Conservation (phyloP, 1,140 invertebrate species). For the Pentalonia nigronervosa region DNA sequence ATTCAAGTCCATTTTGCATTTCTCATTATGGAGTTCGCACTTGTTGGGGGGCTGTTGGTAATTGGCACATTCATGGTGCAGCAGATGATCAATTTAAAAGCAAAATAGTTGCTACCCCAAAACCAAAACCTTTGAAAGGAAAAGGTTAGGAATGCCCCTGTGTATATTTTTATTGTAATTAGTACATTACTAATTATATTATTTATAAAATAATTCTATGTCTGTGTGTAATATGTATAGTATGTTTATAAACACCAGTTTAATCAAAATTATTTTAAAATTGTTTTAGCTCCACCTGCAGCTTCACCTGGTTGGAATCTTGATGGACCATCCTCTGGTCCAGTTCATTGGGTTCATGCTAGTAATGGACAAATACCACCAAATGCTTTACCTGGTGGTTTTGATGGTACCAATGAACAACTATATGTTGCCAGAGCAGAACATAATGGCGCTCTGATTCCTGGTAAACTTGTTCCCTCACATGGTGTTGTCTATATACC, state of each 20-base stretch:
- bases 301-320: slow-evolving; percentile 57
- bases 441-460: slow-evolving; percentile 78
- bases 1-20: slow-evolving; percentile 74
- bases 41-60: slow-evolving; percentile 82
- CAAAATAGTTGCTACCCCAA: slow-evolving; percentile 16
- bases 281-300: slow-evolving; percentile 38
- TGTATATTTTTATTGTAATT: not conserved
- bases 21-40: slow-evolving; percentile 81
- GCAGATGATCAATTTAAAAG: slow-evolving; percentile 53
- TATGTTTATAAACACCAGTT: not conserved
- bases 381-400: slow-evolving; percentile 75
- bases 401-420: slow-evolving; percentile 73
- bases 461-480: slow-evolving; percentile 78
- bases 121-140: slow-evolving; percentile 39
- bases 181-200: not conserved
- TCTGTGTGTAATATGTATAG: not conserved
- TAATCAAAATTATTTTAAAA: not conserved
- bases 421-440: slow-evolving; percentile 76
- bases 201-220: not conserved
- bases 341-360: slow-evolving; percentile 71
- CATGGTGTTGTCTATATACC: slow-evolving; percentile 78
- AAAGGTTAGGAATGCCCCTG: slow-evolving; percentile 42
- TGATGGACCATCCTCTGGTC: slow-evolving; percentile 36
- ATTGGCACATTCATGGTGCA: slow-evolving; percentile 81
- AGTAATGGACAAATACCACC: slow-evolving; percentile 73